These are phyloP conservation scores for Conomelus anceps DNA, from an alignment of 2,888 invertebrate species.

Conservation along the genomic window DNA sequence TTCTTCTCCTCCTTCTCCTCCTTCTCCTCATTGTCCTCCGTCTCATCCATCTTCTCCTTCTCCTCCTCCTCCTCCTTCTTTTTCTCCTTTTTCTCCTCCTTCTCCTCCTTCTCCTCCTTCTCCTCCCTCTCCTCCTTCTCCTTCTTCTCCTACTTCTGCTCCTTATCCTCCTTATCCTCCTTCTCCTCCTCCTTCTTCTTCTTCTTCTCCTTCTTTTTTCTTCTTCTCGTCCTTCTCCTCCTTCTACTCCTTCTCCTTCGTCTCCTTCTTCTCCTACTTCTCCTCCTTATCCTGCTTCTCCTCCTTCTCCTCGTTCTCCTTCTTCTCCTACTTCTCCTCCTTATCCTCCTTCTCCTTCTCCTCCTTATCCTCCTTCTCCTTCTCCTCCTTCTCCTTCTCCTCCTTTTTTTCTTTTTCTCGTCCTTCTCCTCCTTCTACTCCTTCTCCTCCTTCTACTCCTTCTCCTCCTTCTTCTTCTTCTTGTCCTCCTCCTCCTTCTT, in stretches of 20 bases:
- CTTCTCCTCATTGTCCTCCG: not conserved
- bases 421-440: not conserved
- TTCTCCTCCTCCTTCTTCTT: not conserved
- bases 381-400: not conserved
- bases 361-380: not conserved
- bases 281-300: not conserved
- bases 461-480: not conserved
- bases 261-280: not conserved
- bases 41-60: not conserved
- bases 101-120: not conserved
- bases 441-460: not conserved
- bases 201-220: not conserved
- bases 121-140: not conserved
- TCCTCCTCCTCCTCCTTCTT: not conserved
- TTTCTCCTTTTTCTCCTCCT: not conserved
- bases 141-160: not conserved
- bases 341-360: not conserved
- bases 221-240: not conserved
- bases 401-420: not conserved
- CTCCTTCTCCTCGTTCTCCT: not conserved
- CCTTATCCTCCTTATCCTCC: no score
- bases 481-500: not conserved
- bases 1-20: not conserved
- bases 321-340: not conserved
- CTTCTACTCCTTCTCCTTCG: not conserved